Base-by-base conservation (phyloP, 2,113 vertebrate genomes). In the Rhadina sibilatrix region DNA sequence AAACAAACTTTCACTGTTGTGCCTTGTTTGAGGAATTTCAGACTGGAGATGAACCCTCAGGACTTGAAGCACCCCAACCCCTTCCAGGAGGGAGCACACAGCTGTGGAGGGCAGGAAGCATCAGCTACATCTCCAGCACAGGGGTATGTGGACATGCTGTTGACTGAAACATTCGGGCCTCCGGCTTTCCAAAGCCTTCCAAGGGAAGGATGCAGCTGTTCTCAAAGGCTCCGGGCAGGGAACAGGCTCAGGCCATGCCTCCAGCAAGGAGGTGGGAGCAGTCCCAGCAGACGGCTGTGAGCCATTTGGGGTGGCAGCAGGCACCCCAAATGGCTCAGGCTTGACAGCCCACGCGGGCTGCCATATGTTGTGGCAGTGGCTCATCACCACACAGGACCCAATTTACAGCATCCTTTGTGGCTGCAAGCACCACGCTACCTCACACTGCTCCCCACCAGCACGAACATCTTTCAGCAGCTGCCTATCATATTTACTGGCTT, bases 271-370 rank as follows among this genome's bases (percentile, higher is more conserved):
- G 85, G 94, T 86, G 63, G 92, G 92, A 95, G 90, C 71, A 88
- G 79, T 63, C 92, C 89, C 84, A 92, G 90, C 92, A 95, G 94
- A 94, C 86, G 92, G 93, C 93, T 90, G 63, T 0, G 4, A 93
- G 92, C 85, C 92, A 71, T 90, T 96, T 33, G 83, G 93, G 93
- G 90, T 96, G 94, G 59, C 83, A 93, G 90, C 40, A 92, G 80
- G 80, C 89, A 89, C 86, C 27, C 9, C 0, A 0, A 92, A 53
- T 85, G 88, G 64, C 68, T 91, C 85, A 92, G 96, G 86, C 79
- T 94, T 89, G 7, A 77, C 92, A 96, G 19, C 93, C 90, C 95
- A 90, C 93, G 50, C 63, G 35, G 74, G 82, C 66, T 96, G 81
- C 69, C 91, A 88, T 90, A 95, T 91, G 93, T n/a, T 87, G 84